Percentiles rank a stretch among this genome's conserved stretches.
These are phyloP conservation scores for Anarrhichthys ocellatus DNA, from an alignment of 2,113 vertebrate genomes.

Conservation along the genomic window DNA sequence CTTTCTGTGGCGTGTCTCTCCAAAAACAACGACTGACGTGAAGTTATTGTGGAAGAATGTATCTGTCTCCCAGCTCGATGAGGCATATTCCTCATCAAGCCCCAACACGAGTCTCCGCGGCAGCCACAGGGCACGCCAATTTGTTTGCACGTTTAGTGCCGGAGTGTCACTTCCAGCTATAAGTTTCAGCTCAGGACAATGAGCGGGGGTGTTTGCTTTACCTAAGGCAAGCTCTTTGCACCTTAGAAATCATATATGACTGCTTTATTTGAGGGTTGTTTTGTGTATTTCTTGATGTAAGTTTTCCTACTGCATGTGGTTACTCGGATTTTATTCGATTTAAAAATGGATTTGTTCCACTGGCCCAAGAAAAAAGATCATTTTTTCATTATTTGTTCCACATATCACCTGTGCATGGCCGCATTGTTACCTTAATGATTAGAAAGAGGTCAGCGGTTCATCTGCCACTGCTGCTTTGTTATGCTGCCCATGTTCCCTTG, in stretches of 20 bases:
- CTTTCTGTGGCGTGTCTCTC: slow-evolving; percentile 52
- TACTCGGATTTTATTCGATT: too few relatives aligned
- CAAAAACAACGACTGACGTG: slow-evolving; percentile 34
- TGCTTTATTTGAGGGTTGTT: not conserved
- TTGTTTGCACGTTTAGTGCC: slow-evolving; percentile 57
- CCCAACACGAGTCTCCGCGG: slow-evolving; percentile 53
- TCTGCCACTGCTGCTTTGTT: not conserved
- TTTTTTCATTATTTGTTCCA: not conserved
- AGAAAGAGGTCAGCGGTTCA: slow-evolving; percentile 5
- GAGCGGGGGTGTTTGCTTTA: not conserved
- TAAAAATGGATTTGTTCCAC: not conserved
- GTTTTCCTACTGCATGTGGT: not conserved
- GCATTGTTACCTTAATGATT: slow-evolving; percentile 6
- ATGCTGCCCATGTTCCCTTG: slow-evolving; percentile 10
- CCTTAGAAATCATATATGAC: not conserved
- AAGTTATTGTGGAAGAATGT: slow-evolving; percentile 69
- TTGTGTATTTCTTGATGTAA: not conserved
- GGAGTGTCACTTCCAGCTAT: slow-evolving; percentile 42
- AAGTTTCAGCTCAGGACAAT: slow-evolving; percentile 17
- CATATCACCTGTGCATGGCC: slow-evolving; percentile 7
- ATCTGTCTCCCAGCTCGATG: slow-evolving; percentile 44
- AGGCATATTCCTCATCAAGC: slow-evolving; percentile 68
- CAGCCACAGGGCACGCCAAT: slow-evolving; percentile 52
- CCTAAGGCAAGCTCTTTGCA: not conserved
- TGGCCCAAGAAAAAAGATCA: not conserved